phyloP scores from a whole-genome alignment of 1,140 invertebrate genomes.

The Harlomillsia oculata region DNA sequence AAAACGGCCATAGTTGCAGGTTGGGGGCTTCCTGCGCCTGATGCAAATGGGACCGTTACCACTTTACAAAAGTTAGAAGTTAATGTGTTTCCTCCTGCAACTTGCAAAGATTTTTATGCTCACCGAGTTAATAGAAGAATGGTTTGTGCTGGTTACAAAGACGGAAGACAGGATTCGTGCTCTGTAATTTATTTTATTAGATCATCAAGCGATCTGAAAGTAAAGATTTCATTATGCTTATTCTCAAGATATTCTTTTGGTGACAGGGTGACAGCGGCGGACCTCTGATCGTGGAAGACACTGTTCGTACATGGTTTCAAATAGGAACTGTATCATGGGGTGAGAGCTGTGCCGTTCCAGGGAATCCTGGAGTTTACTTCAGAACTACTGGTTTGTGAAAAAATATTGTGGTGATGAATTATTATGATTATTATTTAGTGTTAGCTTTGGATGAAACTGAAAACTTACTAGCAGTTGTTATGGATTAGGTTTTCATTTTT shows the following conservation, averaged over 20 bases:
- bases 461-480: too few species aligned
- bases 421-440: too few species aligned
- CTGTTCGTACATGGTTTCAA: slow-evolving; percentile 22
- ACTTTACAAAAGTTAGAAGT: slow-evolving; percentile 27
- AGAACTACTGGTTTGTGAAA: slow-evolving; percentile 30
- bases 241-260: not conserved
- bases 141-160: slow-evolving; percentile 29
- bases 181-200: slow-evolving; percentile 2
- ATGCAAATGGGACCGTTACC: slow-evolving; percentile 2
- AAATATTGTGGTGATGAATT: too few species aligned
- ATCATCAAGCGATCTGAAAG: not conserved
- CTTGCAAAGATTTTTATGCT: slow-evolving; percentile 26
- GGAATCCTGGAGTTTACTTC: slow-evolving; percentile 30
- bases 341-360: slow-evolving; percentile 25
- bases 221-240: not conserved
- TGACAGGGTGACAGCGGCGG: slow-evolving; percentile 28
- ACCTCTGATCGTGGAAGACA: slow-evolving; percentile 19
- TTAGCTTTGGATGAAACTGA: too few species aligned
- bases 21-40: slow-evolving; percentile 11
- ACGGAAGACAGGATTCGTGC: slow-evolving; percentile 27
- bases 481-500: not conserved
- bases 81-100: slow-evolving; percentile 19
- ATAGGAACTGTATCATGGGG: slow-evolving; percentile 31
- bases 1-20: slow-evolving; percentile 23
- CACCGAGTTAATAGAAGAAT: slow-evolving; percentile 26